Evolutionary conservation across 1,140 invertebrate species (phyloP), one percentile per base, ranked within the genome.

Genomic region (Diploscapter pachys): DNA sequence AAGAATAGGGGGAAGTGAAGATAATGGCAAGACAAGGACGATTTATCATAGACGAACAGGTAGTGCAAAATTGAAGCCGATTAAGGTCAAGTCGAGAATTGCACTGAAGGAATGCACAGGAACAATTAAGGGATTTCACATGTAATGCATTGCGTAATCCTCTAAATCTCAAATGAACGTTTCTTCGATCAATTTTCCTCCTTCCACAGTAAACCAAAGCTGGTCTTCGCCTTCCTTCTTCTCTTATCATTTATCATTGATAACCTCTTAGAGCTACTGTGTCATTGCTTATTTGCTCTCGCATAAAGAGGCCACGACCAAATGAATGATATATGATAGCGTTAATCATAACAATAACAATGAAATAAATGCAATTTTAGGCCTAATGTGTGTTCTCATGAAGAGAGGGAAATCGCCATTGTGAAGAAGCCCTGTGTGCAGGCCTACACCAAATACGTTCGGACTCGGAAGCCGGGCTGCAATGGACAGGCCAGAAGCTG

Each of bases 351-450:
- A 70, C 4, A 69, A 54, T 53, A 51, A 64, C 11, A 54, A 48
- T 53, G 57, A n/a, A 11, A 76, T 68, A 62, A 4, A 50, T 8
- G 13, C 53, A 71, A 62, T 83, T 84, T 54, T 77, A 84, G 84
- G 59, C 76, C 73, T 53, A 82, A 84, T 63, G 83, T 84, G 5
- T 84, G 83, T 76, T 84, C 83, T 6, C 76, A 84, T 59, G 83
- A 84, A 65, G 79, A 84, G 64, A 50, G 82, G 5, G 81, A 85
- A 76, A 80, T 81, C 31, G 84, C 82, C 8, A 84, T 79, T 2
- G 75, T 84, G 3, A 78, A 78, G 66, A 79, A 85, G 82, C 83
- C 83, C 8, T 84, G 83, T 72, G 73, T 85, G 8, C 77, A 82
- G 57, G 80, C 82, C 5, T 80, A 83, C 71, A 85, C 82, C 48